Percentiles rank a stretch among this genome's conserved stretches.
Evolutionary conservation across 2,113 vertebrate species (phyloP).

Genomic region (Geococcyx californianus): DNA sequence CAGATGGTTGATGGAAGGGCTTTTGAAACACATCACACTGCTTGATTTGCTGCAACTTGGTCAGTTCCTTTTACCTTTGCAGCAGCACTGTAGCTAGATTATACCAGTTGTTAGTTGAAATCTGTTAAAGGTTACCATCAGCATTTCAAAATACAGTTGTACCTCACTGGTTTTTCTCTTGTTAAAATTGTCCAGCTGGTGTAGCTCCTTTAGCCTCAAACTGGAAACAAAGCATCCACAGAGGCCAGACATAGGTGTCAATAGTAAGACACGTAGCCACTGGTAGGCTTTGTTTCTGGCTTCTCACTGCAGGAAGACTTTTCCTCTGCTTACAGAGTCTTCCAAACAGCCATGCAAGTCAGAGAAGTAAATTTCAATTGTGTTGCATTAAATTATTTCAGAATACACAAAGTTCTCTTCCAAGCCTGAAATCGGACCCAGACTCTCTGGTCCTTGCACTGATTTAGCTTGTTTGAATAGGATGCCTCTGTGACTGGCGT

Average conservation of each 20-base stretch:
- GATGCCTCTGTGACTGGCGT: neutral
- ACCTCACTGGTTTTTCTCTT: constrained; percentile 33
- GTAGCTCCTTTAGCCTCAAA: constrained; percentile 49
- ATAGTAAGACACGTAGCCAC: neutral
- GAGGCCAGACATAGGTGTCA: neutral
- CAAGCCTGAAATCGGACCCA: neutral
- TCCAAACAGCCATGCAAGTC: neutral
- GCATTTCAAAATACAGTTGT: constrained; percentile 55
- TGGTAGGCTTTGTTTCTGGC: neutral
- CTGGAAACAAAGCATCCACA: neutral
- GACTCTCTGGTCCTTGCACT: neutral
- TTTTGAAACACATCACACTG: constrained; percentile 67
- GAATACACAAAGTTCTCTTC: neutral
- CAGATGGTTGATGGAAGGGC: constrained; percentile 40
- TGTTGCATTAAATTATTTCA: neutral
- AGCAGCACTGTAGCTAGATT: constrained; percentile 58
- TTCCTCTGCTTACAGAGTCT: neutral
- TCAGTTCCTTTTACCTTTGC: constrained; percentile 67
- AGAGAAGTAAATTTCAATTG: neutral
- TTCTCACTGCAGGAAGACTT: neutral
- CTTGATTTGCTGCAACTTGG: constrained; percentile 70
- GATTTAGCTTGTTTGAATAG: neutral
- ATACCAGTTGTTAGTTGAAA: constrained; percentile 58
- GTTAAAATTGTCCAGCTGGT: constrained; percentile 60
- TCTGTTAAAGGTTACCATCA: constrained; percentile 70